Percentiles rank a stretch among this genome's conserved stretches.
These are phyloP conservation scores for Nautilus pompilius DNA, from an alignment of 1,140 invertebrate genomes.

Conservation along the genomic window DNA sequence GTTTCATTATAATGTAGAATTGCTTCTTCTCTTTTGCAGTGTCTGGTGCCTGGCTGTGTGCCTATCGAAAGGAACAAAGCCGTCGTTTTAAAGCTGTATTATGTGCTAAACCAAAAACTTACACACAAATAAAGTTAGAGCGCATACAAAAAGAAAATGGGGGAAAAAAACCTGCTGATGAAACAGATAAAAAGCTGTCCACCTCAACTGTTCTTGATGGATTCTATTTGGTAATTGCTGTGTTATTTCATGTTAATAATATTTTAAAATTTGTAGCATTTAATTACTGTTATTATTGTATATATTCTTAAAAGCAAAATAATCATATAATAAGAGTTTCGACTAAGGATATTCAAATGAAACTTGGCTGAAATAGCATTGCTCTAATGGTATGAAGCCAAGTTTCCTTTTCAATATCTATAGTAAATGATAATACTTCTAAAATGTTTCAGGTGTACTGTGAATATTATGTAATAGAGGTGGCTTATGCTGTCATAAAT, in stretches of 20 bases:
- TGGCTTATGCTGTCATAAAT: neutral
- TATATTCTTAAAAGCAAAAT: neutral
- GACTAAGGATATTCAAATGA: too few species aligned
- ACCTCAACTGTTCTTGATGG: slow-evolving; percentile 43
- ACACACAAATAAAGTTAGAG: slow-evolving; percentile 47
- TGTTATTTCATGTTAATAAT: neutral
- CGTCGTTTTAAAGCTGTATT: slow-evolving; percentile 49
- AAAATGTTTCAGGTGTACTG: too few species aligned
- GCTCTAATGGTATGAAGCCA: too few species aligned
- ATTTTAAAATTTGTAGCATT: neutral
- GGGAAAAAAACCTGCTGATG: slow-evolving; percentile 21
- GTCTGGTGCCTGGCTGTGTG: slow-evolving; percentile 49
- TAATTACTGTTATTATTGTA: neutral
- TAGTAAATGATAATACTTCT: too few species aligned
- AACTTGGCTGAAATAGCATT: too few species aligned
- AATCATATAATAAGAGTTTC: too few species aligned
- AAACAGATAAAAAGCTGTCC: slow-evolving; percentile 28
- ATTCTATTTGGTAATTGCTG: slow-evolving; percentile 48
- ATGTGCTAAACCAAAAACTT: slow-evolving; percentile 48
- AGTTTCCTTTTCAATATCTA: too few species aligned
- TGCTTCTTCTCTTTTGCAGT: slow-evolving; percentile 18
- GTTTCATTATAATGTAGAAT: neutral
- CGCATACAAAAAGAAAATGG: slow-evolving; percentile 36
- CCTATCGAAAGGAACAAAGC: slow-evolving; percentile 47
- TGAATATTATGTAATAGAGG: too few species aligned